These are phyloP conservation scores for Poeciliopsis infans DNA, from an alignment of 2,797 vertebrate genomes.

Conservation along the genomic window DNA sequence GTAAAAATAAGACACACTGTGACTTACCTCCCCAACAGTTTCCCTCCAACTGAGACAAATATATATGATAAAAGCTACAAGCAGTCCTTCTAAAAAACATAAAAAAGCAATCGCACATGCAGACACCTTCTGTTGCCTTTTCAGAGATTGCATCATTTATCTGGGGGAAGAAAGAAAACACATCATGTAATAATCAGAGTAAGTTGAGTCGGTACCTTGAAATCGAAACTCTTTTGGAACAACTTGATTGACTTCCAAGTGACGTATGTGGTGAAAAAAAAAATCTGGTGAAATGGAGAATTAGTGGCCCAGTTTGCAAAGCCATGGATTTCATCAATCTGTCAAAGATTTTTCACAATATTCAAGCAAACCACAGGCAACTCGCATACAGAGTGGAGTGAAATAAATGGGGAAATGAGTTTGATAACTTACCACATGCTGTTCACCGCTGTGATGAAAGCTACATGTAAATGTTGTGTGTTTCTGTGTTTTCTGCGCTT, in stretches of 20 bases:
- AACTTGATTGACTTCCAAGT: background rate
- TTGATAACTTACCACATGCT: slow-evolving; percentile 21
- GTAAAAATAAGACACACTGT: background rate
- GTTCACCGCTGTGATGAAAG: background rate
- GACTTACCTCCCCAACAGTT: slow-evolving; percentile 22
- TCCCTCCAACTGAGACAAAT: slow-evolving; percentile 15
- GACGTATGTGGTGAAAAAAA: background rate
- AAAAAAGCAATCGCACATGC: slow-evolving; percentile 10
- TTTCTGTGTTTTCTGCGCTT: background rate
- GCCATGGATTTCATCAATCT: background rate
- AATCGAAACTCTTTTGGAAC: background rate
- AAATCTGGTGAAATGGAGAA: background rate
- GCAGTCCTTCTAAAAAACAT: slow-evolving; percentile 23
- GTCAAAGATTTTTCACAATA: background rate
- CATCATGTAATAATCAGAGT: background rate
- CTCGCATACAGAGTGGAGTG: background rate
- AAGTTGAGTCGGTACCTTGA: background rate
- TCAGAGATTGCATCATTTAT: slow-evolving; percentile 25
- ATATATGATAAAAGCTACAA: slow-evolving; percentile 25
- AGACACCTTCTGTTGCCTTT: slow-evolving; percentile 4
- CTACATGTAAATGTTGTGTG: background rate
- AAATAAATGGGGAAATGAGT: background rate
- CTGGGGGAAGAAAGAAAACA: slow-evolving; percentile 18
- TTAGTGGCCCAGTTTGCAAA: background rate
- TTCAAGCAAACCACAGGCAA: background rate